A percentile compares a stretch with the other conserved stretches of the same genome.
phyloP scores from a whole-genome alignment of 2,113 vertebrate species.

The Mesembrinibis cayennensis region DNA sequence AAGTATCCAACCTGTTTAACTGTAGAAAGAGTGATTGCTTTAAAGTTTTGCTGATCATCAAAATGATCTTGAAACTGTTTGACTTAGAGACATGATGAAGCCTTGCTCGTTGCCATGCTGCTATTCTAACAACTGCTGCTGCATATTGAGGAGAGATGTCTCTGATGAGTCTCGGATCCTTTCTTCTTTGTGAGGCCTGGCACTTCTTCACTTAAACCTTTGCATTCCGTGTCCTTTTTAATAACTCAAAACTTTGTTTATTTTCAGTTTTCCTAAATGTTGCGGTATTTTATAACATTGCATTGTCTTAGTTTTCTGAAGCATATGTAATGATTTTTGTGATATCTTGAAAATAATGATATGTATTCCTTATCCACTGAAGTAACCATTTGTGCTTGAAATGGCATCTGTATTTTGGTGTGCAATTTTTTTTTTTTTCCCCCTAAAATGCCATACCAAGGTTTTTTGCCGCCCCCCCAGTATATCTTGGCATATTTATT shows the following conservation, averaged over 20 bases:
- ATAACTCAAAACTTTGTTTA: not conserved
- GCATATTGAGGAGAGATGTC: not conserved
- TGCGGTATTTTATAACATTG: not conserved
- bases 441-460: not conserved
- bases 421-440: not conserved
- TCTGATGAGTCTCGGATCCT: not conserved
- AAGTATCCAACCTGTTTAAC: not conserved
- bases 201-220: not conserved
- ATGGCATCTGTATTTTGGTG: not conserved
- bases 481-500: not conserved
- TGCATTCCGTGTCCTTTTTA: not conserved
- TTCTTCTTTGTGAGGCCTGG: not conserved
- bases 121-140: not conserved
- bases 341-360: not conserved
- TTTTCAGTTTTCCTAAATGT: not conserved
- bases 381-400: not conserved
- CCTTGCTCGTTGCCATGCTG: fast-evolving
- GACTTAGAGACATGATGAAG: not conserved
- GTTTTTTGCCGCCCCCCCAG: not conserved
- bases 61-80: not conserved
- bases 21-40: not conserved
- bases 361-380: not conserved
- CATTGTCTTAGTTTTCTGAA: not conserved
- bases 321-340: not conserved
- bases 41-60: not conserved